Percentiles rank a stretch among this genome's conserved stretches.
phyloP scores from a whole-genome alignment of 1,140 invertebrate species.

The Trichonephila clavipes region DNA sequence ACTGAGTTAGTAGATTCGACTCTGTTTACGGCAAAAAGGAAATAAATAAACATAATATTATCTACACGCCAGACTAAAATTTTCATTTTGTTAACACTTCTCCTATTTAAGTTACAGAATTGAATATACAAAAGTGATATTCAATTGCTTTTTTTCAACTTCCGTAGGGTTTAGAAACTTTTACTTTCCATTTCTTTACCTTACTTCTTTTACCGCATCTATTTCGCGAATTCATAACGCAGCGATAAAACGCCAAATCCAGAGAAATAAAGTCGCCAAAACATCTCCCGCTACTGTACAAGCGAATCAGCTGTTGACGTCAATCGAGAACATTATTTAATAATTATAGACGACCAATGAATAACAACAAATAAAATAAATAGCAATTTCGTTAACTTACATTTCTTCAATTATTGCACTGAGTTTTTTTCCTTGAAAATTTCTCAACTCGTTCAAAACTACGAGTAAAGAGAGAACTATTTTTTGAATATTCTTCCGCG shows the following conservation, averaged over 20 bases:
- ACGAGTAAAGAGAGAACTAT: background rate
- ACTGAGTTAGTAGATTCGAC: too few relatives aligned
- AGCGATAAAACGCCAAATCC: slow-evolving; percentile 26
- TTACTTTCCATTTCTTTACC: too few relatives aligned
- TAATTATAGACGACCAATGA: background rate
- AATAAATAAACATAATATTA: too few relatives aligned
- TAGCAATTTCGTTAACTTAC: background rate
- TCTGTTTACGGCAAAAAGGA: too few relatives aligned
- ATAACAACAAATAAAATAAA: background rate
- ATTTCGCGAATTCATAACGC: background rate
- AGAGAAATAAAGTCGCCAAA: background rate
- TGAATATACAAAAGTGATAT: too few relatives aligned
- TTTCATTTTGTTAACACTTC: too few relatives aligned
- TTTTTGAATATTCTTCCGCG: slow-evolving; percentile 31
- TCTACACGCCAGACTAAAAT: too few relatives aligned
- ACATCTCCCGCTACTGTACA: slow-evolving; percentile 44
- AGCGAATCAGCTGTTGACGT: slow-evolving; percentile 66
- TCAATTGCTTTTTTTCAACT: too few relatives aligned
- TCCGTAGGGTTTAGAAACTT: too few relatives aligned
- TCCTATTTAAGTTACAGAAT: too few relatives aligned
- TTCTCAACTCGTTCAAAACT: background rate
- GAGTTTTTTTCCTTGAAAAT: background rate
- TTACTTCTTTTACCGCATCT: background rate
- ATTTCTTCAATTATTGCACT: background rate
- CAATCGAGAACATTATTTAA: slow-evolving; percentile 42